Conservation (phyloP, 2,888 invertebrate species). For the Hipparchia sbordonii region DNA sequence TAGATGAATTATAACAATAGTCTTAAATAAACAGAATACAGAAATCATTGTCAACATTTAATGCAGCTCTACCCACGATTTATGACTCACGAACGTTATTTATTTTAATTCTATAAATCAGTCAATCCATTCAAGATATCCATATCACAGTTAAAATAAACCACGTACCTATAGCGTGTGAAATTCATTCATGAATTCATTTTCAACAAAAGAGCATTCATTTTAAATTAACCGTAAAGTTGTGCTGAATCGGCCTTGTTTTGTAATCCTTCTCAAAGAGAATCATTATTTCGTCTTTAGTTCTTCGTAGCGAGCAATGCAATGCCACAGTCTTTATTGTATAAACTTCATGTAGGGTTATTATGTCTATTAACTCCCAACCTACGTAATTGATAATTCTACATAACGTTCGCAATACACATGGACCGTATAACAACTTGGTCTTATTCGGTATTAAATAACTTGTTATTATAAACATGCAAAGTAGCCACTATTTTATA, state of each 20-base stretch:
- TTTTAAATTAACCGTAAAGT: slow-evolving; percentile 16
- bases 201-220: slow-evolving; percentile 14
- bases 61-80: too few species aligned
- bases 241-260: slow-evolving; percentile 19
- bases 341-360: slow-evolving; percentile 21
- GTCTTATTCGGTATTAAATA: slow-evolving; percentile 30
- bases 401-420: slow-evolving; percentile 23
- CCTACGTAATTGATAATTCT: slow-evolving; percentile 31
- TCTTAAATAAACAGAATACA: too few species aligned
- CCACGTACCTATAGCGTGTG: background rate
- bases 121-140: slow-evolving; percentile 1
- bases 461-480: slow-evolving; percentile 17
- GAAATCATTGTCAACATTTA: too few species aligned
- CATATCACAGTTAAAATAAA: background rate
- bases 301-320: slow-evolving; percentile 10
- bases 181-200: slow-evolving; percentile 18
- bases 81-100: too few species aligned
- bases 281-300: slow-evolving; percentile 9
- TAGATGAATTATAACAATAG: too few species aligned
- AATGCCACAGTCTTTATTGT: slow-evolving; percentile 23
- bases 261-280: slow-evolving; percentile 17
- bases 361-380: slow-evolving; percentile 26
- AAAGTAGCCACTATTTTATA: slow-evolving; percentile 2
- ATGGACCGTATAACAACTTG: slow-evolving; percentile 15
- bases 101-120: background rate